Base-by-base conservation (phyloP, 2,888 invertebrate genomes). In the Bruchidius siliquastri region DNA sequence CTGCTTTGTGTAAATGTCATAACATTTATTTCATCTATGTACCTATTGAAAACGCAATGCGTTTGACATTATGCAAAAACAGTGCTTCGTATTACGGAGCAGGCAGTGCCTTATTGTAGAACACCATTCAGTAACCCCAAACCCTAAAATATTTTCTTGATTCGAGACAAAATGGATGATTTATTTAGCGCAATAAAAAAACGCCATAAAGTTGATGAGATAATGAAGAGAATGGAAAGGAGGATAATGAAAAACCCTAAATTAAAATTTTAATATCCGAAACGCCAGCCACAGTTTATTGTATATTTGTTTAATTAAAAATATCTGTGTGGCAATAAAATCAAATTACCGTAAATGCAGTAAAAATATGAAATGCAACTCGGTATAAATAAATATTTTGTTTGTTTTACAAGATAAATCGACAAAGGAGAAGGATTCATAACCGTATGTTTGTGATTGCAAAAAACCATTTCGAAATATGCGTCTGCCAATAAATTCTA, bases 171-270 rank as follows among this genome's bases (percentile, higher is more conserved):
- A 68, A 22, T 21, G 68, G 21, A 68, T 68, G 68, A 68, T 68
- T 68, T 68, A 68, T 68, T 68, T 68, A 21, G 22, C 21, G 68
- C 68, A 22, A 68, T 21, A 21, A 68, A 68, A 21, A 68, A 68
- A 68, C 22, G 22, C 21, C 68, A 68, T 21, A 68, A 68, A 68
- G 68, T 68, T 68, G 68, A 68, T 68, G 68, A 68, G 68, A 68
- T 68, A 68, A 68, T 68, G 68, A 68, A 22, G 21, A 68, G 22
- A 22, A 68, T 68, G 68, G 22, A 68, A 68, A 49, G 49, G 49
- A 49, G 49, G 49, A 49, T 68, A 68, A 68, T 76, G 76, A 74
- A 74, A 76, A 72, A 71, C 72, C 66, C 69, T 76, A 74, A 76
- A 49, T 49, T 49, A 49, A 49, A 49, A 49, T 49, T 49, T 49